Conservation (phyloP, 2,113 vertebrate genomes). For the Ursus arctos region DNA sequence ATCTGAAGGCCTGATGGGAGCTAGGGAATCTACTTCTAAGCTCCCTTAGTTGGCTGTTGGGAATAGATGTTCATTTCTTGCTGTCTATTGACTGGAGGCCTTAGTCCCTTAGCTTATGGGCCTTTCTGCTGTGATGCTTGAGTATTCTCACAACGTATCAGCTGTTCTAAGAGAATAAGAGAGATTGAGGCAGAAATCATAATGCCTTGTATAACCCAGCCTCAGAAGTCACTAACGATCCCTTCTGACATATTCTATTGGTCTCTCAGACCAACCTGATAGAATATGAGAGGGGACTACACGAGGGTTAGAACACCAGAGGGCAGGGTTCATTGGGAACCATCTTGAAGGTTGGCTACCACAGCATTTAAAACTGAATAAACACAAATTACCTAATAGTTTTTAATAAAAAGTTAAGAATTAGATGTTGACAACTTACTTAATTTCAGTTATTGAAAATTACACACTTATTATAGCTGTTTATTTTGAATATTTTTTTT, state of each 20-base stretch:
- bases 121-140: background rate
- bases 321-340: background rate
- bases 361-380: background rate
- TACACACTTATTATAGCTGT: background rate
- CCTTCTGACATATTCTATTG: background rate
- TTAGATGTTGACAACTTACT: background rate
- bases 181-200: background rate
- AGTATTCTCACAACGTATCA: background rate
- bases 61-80: background rate
- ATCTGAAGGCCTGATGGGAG: background rate
- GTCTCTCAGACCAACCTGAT: background rate
- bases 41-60: background rate
- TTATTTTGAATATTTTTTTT: slow-evolving; percentile 47
- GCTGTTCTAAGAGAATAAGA: background rate
- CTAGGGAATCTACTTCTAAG: background rate
- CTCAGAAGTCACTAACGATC: background rate
- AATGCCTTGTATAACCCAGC: too few relatives aligned
- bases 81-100: background rate
- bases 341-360: background rate
- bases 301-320: background rate
- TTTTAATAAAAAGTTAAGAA: background rate
- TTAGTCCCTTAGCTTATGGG: background rate
- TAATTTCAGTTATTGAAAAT: slow-evolving; percentile 15
- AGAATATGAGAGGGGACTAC: background rate
- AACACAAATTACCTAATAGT: background rate